Percentiles rank a stretch among this genome's conserved stretches.
Evolutionary conservation across 1,140 invertebrate species (phyloP).

Genomic region (Chironomus striatipennis): DNA sequence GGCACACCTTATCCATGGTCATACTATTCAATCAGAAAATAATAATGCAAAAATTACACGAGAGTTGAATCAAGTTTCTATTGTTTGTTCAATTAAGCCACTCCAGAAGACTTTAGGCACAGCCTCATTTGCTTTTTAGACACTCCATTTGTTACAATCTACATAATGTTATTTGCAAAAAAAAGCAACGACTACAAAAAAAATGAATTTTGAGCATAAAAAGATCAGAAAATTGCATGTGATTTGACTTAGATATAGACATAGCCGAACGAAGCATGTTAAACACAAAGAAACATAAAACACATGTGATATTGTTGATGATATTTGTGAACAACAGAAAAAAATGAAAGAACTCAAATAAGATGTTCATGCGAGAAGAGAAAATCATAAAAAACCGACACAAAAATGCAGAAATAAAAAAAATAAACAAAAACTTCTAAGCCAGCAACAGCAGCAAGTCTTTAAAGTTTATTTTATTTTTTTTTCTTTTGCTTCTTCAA

Average conservation of each 20-base stretch:
- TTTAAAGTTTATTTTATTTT: background rate
- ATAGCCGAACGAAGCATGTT: background rate
- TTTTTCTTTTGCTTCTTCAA: too few relatives aligned
- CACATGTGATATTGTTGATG: background rate
- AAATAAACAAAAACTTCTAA: background rate
- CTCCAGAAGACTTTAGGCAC: background rate
- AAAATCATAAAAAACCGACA: too few relatives aligned
- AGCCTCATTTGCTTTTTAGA: background rate
- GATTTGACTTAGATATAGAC: background rate
- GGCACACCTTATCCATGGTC: background rate
- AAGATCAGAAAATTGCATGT: too few relatives aligned
- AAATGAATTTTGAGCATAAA: too few relatives aligned
- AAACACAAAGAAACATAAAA: slow-evolving; percentile 6
- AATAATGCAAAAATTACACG: background rate
- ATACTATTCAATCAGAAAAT: background rate
- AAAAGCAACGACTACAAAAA: too few relatives aligned
- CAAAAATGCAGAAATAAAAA: background rate
- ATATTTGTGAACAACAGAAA: background rate
- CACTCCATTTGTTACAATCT: background rate
- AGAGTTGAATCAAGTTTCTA: background rate
- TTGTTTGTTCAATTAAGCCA: background rate
- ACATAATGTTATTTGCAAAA: too few relatives aligned
- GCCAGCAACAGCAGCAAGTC: background rate
- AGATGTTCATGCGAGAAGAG: background rate
- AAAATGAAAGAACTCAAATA: background rate